Base-by-base conservation (phyloP, 2,113 vertebrate species). In the Petroica traversi region DNA sequence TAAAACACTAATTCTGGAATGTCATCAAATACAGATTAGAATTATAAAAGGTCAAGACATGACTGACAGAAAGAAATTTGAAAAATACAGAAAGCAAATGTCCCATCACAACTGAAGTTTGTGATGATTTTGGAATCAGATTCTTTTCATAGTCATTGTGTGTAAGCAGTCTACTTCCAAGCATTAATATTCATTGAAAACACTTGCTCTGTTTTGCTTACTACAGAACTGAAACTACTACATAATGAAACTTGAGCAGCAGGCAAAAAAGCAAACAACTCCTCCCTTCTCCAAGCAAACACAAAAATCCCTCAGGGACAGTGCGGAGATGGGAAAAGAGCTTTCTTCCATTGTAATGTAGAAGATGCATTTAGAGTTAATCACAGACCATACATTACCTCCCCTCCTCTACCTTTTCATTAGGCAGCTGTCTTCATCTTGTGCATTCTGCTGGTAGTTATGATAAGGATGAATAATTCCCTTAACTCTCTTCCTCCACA, bases 391-490 rank as follows among this genome's bases (percentile, higher is more conserved):
- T 79, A 92, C 89, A 96, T 82, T 85, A 94, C 83, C 72, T 95
- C 91, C 54, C 82, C 73, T 92, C 69, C 85, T 91, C 81, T 92
- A 91, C 95, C 91, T 94, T 97, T 97, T 97, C 93, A 96, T 82
- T 90, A 94, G 80, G 84, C 87, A 81, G 84, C 94, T 94, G 68
- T 74, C 75, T 92, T 83, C 86, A 94, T 86, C 85, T 95, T 72
- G 22, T 52, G 49, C 79, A 94, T 94, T 93, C 72, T 89, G 76
- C 63, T 95, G 43, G 41, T 85, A 67, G 77, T 76, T 87, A 92
- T 66, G 88, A 88, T 72, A 95, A 91, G 55, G 89, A 96, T 95
- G 91, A 92, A 92, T 96, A 96, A 96, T 94, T 94, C 93, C 41
- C 59, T 83, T 85, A 93, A 87, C 77, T 82, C 48, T 76, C 78